Conservation (phyloP, 2,113 vertebrate species). For the Nibea albiflora region DNA sequence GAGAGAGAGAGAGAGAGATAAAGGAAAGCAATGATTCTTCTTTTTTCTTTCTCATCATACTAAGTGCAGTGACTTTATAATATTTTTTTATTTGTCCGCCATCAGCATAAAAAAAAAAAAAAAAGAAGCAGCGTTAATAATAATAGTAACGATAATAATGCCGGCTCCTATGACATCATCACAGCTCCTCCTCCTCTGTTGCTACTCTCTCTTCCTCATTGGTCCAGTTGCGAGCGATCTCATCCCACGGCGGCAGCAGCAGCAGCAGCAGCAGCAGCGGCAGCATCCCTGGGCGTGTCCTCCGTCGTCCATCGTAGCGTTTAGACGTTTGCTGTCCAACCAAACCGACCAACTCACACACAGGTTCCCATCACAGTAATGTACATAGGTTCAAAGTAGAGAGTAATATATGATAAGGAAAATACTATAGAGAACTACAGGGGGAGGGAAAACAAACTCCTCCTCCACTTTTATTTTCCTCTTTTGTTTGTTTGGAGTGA, state of each 20-base stretch:
- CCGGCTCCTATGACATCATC: slow-evolving; percentile 43
- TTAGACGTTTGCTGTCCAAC: slow-evolving; percentile 60
- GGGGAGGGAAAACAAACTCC: slow-evolving; percentile 45
- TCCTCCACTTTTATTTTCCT: slow-evolving; percentile 38
- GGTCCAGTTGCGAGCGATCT: slow-evolving; percentile 49
- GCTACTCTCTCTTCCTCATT: slow-evolving; percentile 57
- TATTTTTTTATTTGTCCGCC: slow-evolving; percentile 55
- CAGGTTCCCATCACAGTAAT: slow-evolving; percentile 72
- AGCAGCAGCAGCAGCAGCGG: background rate
- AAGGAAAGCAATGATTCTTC: slow-evolving; percentile 43
- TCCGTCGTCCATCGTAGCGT: slow-evolving; percentile 2
- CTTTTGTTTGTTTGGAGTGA: slow-evolving; percentile 64
- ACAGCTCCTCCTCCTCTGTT: slow-evolving; percentile 16
- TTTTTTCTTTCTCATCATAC: slow-evolving; percentile 65
- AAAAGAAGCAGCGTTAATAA: too few species aligned
- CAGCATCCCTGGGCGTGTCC: slow-evolving; percentile 26
- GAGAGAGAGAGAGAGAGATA: slow-evolving; percentile 2
- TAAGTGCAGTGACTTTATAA: slow-evolving; percentile 74
- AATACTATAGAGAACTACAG: slow-evolving; percentile 77
- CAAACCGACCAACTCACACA: slow-evolving; percentile 57
- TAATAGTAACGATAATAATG: slow-evolving; percentile 19
- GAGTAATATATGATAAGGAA: slow-evolving; percentile 86
- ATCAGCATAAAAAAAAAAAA: slow-evolving; percentile 41
- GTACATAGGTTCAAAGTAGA: slow-evolving; percentile 85
- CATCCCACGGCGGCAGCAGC: too few species aligned